A percentile compares a stretch with the other conserved stretches of the same genome.
Conservation (phyloP, 2,888 invertebrate genomes). For the Clanis bilineata region DNA sequence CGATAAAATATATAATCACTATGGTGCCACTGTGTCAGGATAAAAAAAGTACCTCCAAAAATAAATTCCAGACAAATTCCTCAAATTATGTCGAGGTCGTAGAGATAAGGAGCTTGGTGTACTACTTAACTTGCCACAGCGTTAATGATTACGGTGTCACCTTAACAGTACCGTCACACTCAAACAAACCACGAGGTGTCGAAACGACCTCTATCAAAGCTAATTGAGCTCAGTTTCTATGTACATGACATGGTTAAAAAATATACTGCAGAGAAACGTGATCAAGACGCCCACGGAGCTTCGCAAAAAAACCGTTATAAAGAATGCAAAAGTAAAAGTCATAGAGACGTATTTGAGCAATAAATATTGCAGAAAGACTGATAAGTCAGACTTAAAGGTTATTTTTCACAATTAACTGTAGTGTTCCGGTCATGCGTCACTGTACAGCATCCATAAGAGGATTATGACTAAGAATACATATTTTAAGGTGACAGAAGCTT, state of each 20-base stretch:
- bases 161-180: conserved; percentile 32
- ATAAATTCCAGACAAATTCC: not conserved
- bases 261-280: not conserved
- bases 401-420: conserved; percentile 2
- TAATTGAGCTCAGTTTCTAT: conserved; percentile 38
- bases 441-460: conserved; percentile 3
- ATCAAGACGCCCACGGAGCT: not conserved
- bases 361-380: not conserved
- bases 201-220: conserved; percentile 41
- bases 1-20: no score
- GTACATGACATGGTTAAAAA: conserved; percentile 24
- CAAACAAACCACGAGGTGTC: conserved; percentile 38
- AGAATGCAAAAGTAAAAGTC: not conserved
- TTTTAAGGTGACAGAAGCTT: no score
- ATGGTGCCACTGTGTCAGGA: no score
- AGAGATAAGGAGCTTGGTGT: conserved; percentile 20
- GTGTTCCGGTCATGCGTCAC: conserved; percentile 3
- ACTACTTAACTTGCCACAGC: conserved; percentile 26
- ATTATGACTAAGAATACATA: no score
- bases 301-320: not conserved
- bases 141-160: conserved; percentile 36
- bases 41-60: not conserved
- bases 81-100: conserved; percentile 4
- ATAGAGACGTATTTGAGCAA: not conserved
- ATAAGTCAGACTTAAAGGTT: not conserved